Percentiles rank a stretch among this genome's conserved stretches.
phyloP scores from a whole-genome alignment of 2,888 invertebrate genomes.

The Drosophila macrospina region DNA sequence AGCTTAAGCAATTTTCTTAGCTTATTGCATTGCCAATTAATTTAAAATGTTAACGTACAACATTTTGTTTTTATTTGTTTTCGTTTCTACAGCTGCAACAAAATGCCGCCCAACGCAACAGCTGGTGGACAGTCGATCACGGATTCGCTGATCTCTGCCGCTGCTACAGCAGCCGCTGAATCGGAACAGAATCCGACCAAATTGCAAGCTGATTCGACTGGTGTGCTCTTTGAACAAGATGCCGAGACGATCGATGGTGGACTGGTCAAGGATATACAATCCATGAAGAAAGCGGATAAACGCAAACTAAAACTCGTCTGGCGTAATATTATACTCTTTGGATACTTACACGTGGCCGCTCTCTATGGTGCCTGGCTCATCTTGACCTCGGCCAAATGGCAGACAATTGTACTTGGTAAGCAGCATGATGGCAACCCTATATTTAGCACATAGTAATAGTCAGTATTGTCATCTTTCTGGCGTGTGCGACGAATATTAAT shows the following conservation, averaged over 20 bases:
- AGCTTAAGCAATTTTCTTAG: constrained; percentile 46
- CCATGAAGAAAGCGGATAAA: constrained; percentile 87
- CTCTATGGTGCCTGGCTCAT: constrained; percentile 91
- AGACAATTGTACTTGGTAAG: constrained; percentile 91
- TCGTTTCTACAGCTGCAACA: constrained; percentile 51
- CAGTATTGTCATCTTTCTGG: constrained; percentile 38
- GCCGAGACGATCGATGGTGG: constrained; percentile 88
- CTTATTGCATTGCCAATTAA: constrained; percentile 32
- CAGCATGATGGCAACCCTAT: constrained; percentile 13
- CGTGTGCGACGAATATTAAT: constrained; percentile 56
- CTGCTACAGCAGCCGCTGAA: constrained; percentile 67
- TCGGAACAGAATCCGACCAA: constrained; percentile 73
- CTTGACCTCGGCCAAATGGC: constrained; percentile 90
- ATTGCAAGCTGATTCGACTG: constrained; percentile 84
- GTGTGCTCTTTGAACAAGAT: constrained; percentile 89
- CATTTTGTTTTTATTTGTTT: constrained; percentile 10
- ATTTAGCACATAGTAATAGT: constrained; percentile 2
- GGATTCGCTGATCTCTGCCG: constrained; percentile 74
- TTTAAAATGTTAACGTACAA: constrained; percentile 33
- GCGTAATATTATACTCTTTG: constrained; percentile 93
- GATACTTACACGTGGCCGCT: constrained; percentile 91
- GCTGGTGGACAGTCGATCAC: constrained; percentile 85
- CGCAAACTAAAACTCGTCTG: constrained; percentile 89
- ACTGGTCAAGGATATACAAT: constrained; percentile 87
- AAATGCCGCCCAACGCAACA: constrained; percentile 87